phyloP scores from a whole-genome alignment of 2,888 invertebrate species.

The Ischnus inquisitorius region DNA sequence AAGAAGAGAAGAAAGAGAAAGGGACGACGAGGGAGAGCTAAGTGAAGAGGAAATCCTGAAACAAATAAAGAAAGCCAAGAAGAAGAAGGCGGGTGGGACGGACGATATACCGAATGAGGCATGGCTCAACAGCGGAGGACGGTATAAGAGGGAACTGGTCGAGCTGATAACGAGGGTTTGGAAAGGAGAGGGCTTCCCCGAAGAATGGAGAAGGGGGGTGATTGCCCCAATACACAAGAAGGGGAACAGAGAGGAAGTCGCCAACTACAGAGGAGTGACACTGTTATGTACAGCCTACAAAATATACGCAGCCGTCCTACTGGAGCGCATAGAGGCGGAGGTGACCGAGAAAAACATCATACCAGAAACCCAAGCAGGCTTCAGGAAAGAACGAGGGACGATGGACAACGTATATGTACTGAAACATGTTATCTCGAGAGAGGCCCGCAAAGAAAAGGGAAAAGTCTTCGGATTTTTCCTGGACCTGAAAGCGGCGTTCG shows the following conservation, averaged over 20 bases:
- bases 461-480: slow-evolving; percentile 13
- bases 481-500: slow-evolving; percentile 46
- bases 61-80: slow-evolving; percentile 30
- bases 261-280: slow-evolving; percentile 54
- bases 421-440: slow-evolving; percentile 9
- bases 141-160: neutral
- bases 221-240: slow-evolving; percentile 45
- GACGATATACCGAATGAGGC: slow-evolving; percentile 41
- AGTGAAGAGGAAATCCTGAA: slow-evolving; percentile 24
- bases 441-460: slow-evolving; percentile 9
- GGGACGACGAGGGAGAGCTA: slow-evolving; percentile 23
- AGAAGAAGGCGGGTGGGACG: slow-evolving; percentile 36
- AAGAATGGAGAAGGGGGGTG: slow-evolving; percentile 16
- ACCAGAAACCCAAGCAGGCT: slow-evolving; percentile 10
- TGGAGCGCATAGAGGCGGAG: slow-evolving; percentile 28
- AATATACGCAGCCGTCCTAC: slow-evolving; percentile 52
- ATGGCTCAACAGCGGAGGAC: slow-evolving; percentile 9
- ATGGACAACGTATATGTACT: slow-evolving; percentile 23
- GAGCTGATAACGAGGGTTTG: slow-evolving; percentile 3
- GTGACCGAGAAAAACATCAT: slow-evolving; percentile 30
- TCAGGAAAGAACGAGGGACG: slow-evolving; percentile 6
- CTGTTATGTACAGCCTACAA: slow-evolving; percentile 43
- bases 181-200: slow-evolving; percentile 46
- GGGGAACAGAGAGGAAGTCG: slow-evolving; percentile 30
- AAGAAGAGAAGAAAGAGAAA: neutral